Conservation (phyloP, 53 echinoderm and acorn worm genomes). For the Temnopleurus reevesii region DNA sequence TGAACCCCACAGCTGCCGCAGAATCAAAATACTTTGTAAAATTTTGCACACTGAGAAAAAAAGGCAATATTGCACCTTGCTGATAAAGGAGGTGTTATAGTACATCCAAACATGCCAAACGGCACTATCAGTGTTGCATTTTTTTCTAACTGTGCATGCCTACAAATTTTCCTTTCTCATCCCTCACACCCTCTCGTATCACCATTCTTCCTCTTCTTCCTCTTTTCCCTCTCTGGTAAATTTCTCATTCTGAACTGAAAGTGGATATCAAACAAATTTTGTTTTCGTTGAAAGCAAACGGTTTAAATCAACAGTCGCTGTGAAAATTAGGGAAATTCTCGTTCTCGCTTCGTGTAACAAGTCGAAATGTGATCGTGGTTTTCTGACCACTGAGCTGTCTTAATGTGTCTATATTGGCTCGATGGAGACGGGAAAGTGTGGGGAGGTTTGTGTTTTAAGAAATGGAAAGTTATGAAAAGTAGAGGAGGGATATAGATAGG, state of each 20-base stretch:
- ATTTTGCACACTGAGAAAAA: no score
- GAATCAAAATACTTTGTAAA: no score
- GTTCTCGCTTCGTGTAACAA: conserved; percentile 26
- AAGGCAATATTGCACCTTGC: no score
- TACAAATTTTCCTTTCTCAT: no score
- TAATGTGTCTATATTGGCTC: conserved; percentile 56
- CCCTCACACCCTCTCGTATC: no score
- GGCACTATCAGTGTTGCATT: no score
- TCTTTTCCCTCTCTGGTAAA: not conserved
- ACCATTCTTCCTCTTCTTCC: not conserved
- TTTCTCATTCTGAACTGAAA: not conserved
- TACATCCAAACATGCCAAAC: no score
- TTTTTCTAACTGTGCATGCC: no score
- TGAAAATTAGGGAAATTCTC: conserved; percentile 19
- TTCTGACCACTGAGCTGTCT: not conserved
- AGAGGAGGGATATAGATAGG: not conserved
- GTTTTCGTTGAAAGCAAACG: conserved; percentile 36
- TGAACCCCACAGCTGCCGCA: no score
- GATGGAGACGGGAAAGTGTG: not conserved
- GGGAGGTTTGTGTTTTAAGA: not conserved
- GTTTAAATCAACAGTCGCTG: conserved; percentile 58
- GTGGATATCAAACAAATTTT: conserved; percentile 23
- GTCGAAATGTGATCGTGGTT: conserved; percentile 31
- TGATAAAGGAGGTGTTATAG: no score
- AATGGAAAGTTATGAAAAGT: not conserved